A percentile compares a stretch with the other conserved stretches of the same genome.
Conservation (phyloP, 2,797 vertebrate genomes). For the Percopsis omiscomaycus region DNA sequence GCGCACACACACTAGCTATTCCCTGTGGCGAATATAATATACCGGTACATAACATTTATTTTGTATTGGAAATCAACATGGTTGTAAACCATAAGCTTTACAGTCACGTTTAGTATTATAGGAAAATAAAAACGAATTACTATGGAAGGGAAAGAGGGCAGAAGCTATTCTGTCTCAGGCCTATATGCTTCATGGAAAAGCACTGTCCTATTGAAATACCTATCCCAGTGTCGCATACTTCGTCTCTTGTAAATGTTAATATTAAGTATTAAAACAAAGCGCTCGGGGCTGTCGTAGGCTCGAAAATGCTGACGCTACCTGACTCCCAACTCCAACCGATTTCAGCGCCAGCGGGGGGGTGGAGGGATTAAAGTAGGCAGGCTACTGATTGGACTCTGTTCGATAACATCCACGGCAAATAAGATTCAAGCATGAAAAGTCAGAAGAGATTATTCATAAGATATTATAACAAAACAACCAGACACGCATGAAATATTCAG, state of each 20-base stretch:
- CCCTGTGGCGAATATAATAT: too few species aligned
- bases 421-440: not conserved
- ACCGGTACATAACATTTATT: too few species aligned
- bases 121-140: not conserved
- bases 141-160: too few species aligned
- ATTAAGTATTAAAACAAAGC: constrained; percentile 28
- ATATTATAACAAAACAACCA: constrained; percentile 6
- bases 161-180: too few species aligned
- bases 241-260: constrained; percentile 46
- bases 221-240: not conserved
- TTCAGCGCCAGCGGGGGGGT: constrained; percentile 4
- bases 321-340: constrained; percentile 34
- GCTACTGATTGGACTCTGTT: constrained; percentile 19
- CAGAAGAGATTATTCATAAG: constrained; percentile 2
- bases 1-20: too few species aligned
- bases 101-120: not conserved
- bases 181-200: too few species aligned
- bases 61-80: too few species aligned
- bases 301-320: constrained; percentile 14
- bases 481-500: not conserved
- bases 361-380: constrained; percentile 6
- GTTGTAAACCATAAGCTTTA: too few species aligned
- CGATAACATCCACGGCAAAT: constrained; percentile 9
- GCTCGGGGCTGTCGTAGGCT: not conserved
- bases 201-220: too few species aligned